Percentiles rank a stretch among this genome's conserved stretches.
Conservation (phyloP, 2,113 vertebrate species). For the Malurus alboscapulatus region DNA sequence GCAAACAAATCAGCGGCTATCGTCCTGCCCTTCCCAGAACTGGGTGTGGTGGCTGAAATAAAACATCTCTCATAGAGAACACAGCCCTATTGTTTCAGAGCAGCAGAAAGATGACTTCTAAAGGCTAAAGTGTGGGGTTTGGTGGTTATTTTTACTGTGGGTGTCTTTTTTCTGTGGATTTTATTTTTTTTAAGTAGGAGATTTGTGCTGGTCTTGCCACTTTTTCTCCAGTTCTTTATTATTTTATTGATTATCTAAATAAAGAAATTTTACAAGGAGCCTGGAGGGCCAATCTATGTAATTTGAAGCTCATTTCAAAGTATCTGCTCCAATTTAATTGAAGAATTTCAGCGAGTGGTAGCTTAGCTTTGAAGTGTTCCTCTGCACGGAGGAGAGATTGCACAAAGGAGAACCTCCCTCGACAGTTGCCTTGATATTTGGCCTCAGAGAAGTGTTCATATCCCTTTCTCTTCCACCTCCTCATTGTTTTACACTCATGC, state of each 20-base stretch:
- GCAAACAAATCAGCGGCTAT: constrained; percentile 20
- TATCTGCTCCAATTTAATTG: background rate
- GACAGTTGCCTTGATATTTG: background rate
- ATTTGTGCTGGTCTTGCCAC: background rate
- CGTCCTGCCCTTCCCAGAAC: constrained; percentile 29
- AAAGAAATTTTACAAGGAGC: background rate
- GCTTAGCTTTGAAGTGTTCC: background rate
- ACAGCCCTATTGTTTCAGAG: constrained; percentile 20
- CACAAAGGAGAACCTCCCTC: background rate
- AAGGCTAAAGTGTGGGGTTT: background rate
- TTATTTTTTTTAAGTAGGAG: background rate
- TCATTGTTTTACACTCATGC: background rate
- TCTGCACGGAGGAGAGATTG: background rate
- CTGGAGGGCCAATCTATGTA: background rate
- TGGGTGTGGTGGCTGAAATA: constrained; percentile 55
- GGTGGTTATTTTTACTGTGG: background rate
- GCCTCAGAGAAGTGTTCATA: background rate
- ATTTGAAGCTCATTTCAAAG: background rate
- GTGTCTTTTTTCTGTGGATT: background rate
- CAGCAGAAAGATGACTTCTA: constrained; percentile 3
- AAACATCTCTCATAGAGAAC: constrained; percentile 27
- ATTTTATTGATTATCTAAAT: background rate
- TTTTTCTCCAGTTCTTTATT: background rate
- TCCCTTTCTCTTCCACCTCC: background rate
- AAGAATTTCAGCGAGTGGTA: background rate